Conservation (phyloP, 2,797 vertebrate genomes). For the Oreonectes daqikongensis region DNA sequence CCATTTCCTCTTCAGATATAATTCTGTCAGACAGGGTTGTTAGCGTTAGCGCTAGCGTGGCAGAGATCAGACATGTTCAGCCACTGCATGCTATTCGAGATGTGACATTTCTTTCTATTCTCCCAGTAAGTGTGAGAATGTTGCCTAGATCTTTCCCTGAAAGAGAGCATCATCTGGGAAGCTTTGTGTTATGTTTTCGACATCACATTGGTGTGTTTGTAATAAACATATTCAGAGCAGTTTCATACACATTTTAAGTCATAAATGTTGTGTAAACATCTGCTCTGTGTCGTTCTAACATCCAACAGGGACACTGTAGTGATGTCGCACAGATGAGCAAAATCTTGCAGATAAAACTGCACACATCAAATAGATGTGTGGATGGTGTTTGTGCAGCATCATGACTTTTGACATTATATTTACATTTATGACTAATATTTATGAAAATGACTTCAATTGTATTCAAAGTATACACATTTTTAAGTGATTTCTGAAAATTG, state of each 20-base stretch:
- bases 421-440: background rate
- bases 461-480: background rate
- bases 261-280: conserved; percentile 19
- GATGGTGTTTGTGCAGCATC: too few relatives aligned
- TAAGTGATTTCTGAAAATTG: too few relatives aligned
- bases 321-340: conserved; percentile 28
- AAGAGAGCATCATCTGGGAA: background rate
- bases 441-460: background rate
- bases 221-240: background rate
- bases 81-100: background rate
- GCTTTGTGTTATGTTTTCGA: background rate
- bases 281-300: background rate
- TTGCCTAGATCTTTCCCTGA: background rate
- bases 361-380: too few relatives aligned
- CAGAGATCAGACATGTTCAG: conserved; percentile 8
- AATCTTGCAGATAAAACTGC: conserved; percentile 19
- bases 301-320: background rate
- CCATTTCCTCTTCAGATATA: conserved; percentile 40
- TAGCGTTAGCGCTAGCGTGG: conserved; percentile 15
- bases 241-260: background rate
- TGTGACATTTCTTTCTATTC: conserved; percentile 7
- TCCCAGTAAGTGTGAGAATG: background rate
- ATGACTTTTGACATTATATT: background rate
- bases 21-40: conserved; percentile 30
- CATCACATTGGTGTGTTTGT: background rate